phyloP scores from a whole-genome alignment of 2,113 vertebrate genomes.

The Callaeas wilsoni region DNA sequence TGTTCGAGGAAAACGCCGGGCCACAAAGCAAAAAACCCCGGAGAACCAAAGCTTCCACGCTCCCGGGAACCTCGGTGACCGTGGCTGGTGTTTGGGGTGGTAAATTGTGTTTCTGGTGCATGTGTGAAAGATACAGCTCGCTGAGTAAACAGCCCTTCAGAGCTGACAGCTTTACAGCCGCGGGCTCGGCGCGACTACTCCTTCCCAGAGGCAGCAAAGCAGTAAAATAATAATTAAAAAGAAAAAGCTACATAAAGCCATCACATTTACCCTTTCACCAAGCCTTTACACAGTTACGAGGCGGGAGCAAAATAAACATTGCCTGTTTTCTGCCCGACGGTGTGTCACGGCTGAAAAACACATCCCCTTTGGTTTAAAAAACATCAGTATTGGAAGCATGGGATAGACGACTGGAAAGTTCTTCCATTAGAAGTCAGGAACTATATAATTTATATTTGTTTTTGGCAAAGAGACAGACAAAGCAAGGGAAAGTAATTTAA shows the following conservation, averaged over 20 bases:
- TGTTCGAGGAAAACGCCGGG: not conserved
- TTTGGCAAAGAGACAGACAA: not conserved
- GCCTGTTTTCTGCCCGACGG: not conserved
- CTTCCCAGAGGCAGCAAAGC: not conserved
- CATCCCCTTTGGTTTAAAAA: not conserved
- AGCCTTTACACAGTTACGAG: not conserved
- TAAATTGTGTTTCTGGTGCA: slow-evolving; percentile 9
- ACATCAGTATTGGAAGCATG: not conserved
- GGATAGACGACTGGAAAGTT: not conserved
- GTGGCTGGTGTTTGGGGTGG: not conserved
- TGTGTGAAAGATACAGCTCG: not conserved
- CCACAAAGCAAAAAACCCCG: not conserved
- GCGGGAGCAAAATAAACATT: not conserved
- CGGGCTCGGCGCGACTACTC: not conserved
- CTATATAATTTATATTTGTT: not conserved
- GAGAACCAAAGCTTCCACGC: rapidly evolving
- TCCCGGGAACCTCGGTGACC: not conserved
- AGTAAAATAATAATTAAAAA: not conserved
- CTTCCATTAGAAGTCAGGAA: not conserved
- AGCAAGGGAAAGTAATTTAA: not conserved
- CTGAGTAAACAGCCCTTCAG: slow-evolving; percentile 19
- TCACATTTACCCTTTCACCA: not conserved
- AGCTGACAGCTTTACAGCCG: slow-evolving; percentile 52
- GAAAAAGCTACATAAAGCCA: not conserved
- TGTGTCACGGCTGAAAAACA: not conserved